Base-by-base conservation (phyloP, 2,113 vertebrate species). In the Ivindomyrus marchei region DNA sequence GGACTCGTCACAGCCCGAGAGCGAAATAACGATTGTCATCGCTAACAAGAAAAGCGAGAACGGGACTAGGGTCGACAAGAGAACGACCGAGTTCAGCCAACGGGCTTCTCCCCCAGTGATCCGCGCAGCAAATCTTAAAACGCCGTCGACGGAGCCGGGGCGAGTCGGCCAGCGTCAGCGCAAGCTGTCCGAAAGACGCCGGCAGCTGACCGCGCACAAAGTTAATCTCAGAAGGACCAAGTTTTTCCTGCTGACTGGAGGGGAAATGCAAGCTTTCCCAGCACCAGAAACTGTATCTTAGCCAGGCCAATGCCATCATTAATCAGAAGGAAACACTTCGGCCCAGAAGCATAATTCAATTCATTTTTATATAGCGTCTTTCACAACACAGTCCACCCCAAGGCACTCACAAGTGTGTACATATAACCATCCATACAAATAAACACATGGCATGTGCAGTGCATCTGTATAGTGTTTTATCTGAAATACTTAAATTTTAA, bases 141-240 rank as follows among this genome's bases (percentile, higher is more conserved):
- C 42, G 31, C 84, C 31, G 58, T 56, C 49, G 45, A 77, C 15
- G 52, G 13, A 45, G 85, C 85, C 74, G 1, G 17, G 39, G 46
- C 9, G 1, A 90, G 85, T 80, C 89, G 87, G 9, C 47, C 1
- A n/a, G 31, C 74, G 27, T 90, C 89, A 90, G 46, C 47, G 77
- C 50, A 46, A 56, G 58, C 89, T 10, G 50, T 53, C 52, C 87
- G 85, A 88, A n/a, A 88, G 87, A 90, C 45, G 85, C 45, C 17
- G 89, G 62, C 85, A 90, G 85, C 17, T 70, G 58, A 56, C 87
- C 85, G 52, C 66, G 87, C 77, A 36, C 27, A 80, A 74, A 15
- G 62, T 58, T 90, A 77, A 90, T 80, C 85, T 88, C 52, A 31
- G 49, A 74, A 90, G 50, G 27, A 85, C 52, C 36, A 52, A 86